These are phyloP conservation scores for Venustoraphidia nigricollis DNA, from an alignment of 2,888 invertebrate genomes.

Conservation along the genomic window DNA sequence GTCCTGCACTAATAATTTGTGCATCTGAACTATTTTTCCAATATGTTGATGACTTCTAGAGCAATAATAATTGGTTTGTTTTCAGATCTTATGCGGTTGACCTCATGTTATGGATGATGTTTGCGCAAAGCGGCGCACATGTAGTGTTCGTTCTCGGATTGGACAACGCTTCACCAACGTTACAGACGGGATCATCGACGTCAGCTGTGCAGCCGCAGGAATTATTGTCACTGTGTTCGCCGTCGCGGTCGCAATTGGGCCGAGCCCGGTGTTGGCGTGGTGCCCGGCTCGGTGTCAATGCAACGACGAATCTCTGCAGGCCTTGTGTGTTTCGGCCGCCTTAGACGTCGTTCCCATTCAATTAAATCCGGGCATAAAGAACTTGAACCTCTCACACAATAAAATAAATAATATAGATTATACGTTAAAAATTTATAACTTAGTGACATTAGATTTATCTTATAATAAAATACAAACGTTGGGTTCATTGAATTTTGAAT, in stretches of 20 bases:
- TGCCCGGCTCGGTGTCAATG: conserved; percentile 73
- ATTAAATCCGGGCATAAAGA: conserved; percentile 70
- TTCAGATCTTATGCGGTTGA: too few species aligned
- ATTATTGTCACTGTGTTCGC: too few species aligned
- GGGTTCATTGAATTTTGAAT: conserved; percentile 69
- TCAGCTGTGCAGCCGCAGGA: background rate
- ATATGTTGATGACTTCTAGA: too few species aligned
- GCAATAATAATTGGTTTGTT: too few species aligned
- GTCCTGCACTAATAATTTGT: too few species aligned
- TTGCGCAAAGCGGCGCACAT: too few species aligned
- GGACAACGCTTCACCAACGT: background rate
- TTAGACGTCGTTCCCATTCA: conserved; percentile 79
- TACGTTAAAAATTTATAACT: conserved; percentile 65
- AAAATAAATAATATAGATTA: conserved; percentile 63
- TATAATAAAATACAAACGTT: conserved; percentile 65
- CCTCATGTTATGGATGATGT: too few species aligned
- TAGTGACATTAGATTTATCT: conserved; percentile 68
- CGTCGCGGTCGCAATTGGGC: background rate
- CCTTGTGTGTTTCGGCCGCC: conserved; percentile 61
- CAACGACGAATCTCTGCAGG: conserved; percentile 62
- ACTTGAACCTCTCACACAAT: conserved; percentile 73
- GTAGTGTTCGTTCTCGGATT: too few species aligned
- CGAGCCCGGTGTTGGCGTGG: conserved; percentile 16
- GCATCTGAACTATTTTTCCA: too few species aligned
- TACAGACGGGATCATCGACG: background rate